These are phyloP conservation scores for Crematogaster levior DNA, from an alignment of 2,888 invertebrate genomes.

Conservation along the genomic window DNA sequence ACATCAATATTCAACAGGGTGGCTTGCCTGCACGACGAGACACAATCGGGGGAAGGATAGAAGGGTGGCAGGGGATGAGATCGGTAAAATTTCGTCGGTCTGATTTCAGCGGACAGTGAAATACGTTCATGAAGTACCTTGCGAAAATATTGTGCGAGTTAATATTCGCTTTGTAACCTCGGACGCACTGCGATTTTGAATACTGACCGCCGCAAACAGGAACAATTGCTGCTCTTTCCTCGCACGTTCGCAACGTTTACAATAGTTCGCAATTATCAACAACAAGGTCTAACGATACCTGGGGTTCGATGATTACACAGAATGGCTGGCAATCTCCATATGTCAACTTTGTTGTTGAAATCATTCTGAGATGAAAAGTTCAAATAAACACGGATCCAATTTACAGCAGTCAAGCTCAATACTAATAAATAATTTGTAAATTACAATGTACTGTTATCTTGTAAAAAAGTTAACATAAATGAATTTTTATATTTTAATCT, in stretches of 20 bases:
- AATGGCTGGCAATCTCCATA: constrained; percentile 4
- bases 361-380: constrained; percentile 43
- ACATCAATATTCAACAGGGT: constrained; percentile 66
- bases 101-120: constrained; percentile 45
- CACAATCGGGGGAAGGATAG: neutral
- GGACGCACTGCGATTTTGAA: constrained; percentile 39
- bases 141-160: constrained; percentile 56
- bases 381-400: constrained; percentile 19
- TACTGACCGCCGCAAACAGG: constrained; percentile 34
- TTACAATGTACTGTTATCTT: neutral
- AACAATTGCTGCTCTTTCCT: constrained; percentile 55
- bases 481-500: neutral
- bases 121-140: constrained; percentile 60
- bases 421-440: neutral
- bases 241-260: constrained; percentile 48
- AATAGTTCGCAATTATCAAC: constrained; percentile 45
- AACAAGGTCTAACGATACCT: constrained; percentile 21
- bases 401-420: constrained; percentile 18
- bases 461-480: neutral
- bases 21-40: constrained; percentile 58
- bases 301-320: constrained; percentile 11
- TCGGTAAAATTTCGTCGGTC: constrained; percentile 38
- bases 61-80: constrained; percentile 8
- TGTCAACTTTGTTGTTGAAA: constrained; percentile 29
- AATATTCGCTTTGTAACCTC: constrained; percentile 42